Conservation (phyloP, 2,113 vertebrate species). For the Halcyon senegalensis region DNA sequence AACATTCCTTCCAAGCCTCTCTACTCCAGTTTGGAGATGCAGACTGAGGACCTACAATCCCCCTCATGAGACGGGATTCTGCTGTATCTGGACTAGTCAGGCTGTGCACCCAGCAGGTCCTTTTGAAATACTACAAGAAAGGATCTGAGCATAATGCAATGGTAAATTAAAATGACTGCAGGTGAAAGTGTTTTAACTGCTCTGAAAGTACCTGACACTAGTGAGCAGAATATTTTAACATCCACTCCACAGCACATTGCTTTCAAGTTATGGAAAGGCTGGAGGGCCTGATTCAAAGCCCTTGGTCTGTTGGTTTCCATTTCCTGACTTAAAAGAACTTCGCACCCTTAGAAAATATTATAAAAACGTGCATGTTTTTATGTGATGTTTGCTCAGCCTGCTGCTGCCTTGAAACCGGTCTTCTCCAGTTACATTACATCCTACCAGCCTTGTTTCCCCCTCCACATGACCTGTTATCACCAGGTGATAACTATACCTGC, state of each 20-base stretch:
- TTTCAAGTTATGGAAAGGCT: not conserved
- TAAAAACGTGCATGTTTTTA: not conserved
- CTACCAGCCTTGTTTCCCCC: not conserved
- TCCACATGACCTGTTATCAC: not conserved
- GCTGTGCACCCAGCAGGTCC: not conserved
- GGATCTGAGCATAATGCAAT: not conserved
- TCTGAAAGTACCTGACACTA: not conserved
- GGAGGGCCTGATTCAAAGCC: not conserved
- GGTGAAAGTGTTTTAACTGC: not conserved
- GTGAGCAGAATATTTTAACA: not conserved
- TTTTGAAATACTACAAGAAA: not conserved
- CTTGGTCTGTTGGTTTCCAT: not conserved
- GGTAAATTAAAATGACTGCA: not conserved
- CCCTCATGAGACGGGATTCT: not conserved
- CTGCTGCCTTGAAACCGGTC: not conserved
- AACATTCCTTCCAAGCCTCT: not conserved
- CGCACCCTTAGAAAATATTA: not conserved
- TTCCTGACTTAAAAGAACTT: not conserved
- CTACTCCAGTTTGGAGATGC: not conserved
- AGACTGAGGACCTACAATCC: rapidly evolving
- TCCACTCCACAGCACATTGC: not conserved
- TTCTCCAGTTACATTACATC: rapidly evolving
- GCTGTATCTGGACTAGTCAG: not conserved
- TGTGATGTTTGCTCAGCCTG: not conserved
- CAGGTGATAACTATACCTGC: not conserved